Percentiles rank a stretch among this genome's conserved stretches.
These are phyloP conservation scores for Coreius guichenoti DNA, from an alignment of 2,797 vertebrate genomes.

Conservation along the genomic window DNA sequence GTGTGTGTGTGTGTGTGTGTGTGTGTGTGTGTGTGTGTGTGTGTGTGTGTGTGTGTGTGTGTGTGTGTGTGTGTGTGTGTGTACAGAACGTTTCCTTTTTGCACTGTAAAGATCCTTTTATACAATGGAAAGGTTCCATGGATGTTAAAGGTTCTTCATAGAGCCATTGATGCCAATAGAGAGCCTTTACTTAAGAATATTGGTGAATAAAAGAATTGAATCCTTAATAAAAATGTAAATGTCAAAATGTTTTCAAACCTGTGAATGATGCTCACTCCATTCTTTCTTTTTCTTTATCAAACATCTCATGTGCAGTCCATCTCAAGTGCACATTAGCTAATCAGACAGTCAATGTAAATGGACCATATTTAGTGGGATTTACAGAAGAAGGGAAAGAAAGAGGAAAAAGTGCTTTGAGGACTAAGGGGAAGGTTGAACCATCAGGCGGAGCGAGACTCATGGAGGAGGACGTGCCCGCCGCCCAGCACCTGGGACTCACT, in stretches of 20 bases:
- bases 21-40: too few relatives aligned
- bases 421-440: constrained; percentile 19
- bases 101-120: not conserved
- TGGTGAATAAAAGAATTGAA: not conserved
- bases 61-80: too few relatives aligned
- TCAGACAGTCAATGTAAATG: constrained; percentile 72
- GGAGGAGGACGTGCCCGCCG: constrained; percentile 26
- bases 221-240: not conserved
- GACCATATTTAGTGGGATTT: constrained; percentile 68
- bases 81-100: not conserved
- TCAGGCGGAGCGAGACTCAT: not conserved
- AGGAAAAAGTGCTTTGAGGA: constrained; percentile 5
- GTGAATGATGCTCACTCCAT: not conserved
- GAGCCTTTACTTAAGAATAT: not conserved
- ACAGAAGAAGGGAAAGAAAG: not conserved
- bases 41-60: too few relatives aligned
- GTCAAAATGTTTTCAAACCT: not conserved
- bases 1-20: too few relatives aligned
- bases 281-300: not conserved
- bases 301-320: not conserved
- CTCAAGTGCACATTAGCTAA: constrained; percentile 72
- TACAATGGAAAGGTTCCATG: not conserved
- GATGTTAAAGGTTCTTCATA: not conserved
- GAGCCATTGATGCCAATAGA: not conserved
- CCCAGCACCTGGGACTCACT: constrained; percentile 64